Percentiles rank a stretch among this genome's conserved stretches.
Conservation (phyloP, 2,797 vertebrate species). For the Hapalemur alaotrensis region DNA sequence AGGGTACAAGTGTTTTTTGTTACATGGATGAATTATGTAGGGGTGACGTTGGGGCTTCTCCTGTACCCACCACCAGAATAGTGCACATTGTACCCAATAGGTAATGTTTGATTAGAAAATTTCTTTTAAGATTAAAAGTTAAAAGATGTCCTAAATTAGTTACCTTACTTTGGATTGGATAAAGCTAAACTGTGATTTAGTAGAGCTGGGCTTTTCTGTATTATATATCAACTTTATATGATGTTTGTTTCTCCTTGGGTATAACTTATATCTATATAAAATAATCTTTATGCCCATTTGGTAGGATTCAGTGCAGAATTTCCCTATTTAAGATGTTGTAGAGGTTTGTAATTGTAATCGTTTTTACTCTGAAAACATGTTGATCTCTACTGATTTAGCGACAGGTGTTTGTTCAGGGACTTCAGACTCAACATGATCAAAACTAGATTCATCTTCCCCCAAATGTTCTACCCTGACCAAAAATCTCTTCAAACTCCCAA, state of each 20-base stretch:
- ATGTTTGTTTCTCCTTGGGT: neutral
- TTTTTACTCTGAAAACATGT: neutral
- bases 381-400: neutral
- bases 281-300: neutral
- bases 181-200: neutral
- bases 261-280: neutral
- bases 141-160: neutral
- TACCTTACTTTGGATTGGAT: neutral
- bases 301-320: neutral
- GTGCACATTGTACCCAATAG: neutral
- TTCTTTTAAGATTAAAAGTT: neutral
- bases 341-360: neutral
- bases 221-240: rapidly evolving
- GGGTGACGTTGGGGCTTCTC: neutral
- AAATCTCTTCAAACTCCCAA: neutral
- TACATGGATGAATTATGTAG: neutral
- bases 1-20: neutral
- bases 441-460: neutral
- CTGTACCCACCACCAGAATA: neutral
- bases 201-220: neutral
- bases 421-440: neutral
- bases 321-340: neutral
- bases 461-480: neutral
- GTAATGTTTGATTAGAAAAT: neutral
- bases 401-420: neutral